These are phyloP conservation scores for Oryzaephilus surinamensis DNA, from an alignment of 1,140 invertebrate species.

Conservation along the genomic window DNA sequence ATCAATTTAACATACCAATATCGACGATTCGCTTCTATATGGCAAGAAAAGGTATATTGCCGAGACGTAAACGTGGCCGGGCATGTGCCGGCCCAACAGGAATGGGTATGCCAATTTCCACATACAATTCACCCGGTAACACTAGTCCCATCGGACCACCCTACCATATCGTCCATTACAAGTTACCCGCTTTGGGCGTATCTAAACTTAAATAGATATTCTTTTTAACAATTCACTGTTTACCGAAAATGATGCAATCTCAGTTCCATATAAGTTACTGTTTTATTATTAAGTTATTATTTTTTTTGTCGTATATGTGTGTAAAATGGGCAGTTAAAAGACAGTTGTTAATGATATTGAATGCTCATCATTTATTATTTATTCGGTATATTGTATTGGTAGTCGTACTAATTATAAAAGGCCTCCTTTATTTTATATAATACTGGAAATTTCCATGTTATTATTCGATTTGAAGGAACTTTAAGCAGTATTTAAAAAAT, in stretches of 20 bases:
- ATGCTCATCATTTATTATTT: no score
- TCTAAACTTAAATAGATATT: slow-evolving; percentile 33
- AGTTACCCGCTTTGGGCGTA: slow-evolving; percentile 46
- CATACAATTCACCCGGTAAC: slow-evolving; percentile 37
- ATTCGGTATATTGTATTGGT: no score
- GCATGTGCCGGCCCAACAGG: slow-evolving; percentile 33
- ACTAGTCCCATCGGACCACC: slow-evolving; percentile 50
- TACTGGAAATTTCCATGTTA: no score
- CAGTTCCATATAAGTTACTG: not conserved
- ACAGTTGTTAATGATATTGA: no score
- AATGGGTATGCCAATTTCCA: slow-evolving; percentile 23
- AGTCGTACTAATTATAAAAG: no score
- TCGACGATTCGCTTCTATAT: slow-evolving; percentile 77
- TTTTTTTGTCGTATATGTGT: no score
- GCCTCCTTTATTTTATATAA: no score
- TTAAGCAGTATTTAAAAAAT: no score
- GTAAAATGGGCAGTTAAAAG: no score
- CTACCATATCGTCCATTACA: slow-evolving; percentile 65
- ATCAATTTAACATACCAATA: slow-evolving; percentile 74
- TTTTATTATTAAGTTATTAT: slow-evolving; percentile 4
- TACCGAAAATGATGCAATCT: no score
- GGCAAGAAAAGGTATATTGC: slow-evolving; percentile 69
- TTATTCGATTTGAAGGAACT: no score
- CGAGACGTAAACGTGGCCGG: slow-evolving; percentile 58
- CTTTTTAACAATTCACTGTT: no score